Evolutionary conservation across 2,888 invertebrate genomes (phyloP).

Genomic region (Digitonthophagus gazella): DNA sequence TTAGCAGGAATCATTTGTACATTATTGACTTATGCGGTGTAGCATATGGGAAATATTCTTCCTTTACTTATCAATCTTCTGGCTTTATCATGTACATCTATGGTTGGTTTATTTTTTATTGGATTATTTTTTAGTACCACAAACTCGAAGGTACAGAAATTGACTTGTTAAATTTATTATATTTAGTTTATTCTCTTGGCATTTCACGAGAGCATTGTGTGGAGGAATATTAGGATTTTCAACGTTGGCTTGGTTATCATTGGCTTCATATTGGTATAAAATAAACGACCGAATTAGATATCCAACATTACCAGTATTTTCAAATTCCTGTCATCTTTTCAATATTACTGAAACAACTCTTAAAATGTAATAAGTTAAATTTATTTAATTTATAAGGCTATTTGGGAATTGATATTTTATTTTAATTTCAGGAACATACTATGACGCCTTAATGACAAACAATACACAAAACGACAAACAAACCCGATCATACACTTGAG

Average conservation of each 20-base stretch:
- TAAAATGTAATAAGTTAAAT: background rate
- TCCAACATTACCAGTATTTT: constrained; percentile 41
- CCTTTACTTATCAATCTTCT: constrained; percentile 62
- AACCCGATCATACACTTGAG: no score
- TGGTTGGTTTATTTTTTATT: constrained; percentile 64
- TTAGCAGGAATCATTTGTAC: background rate
- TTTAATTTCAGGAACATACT: no score
- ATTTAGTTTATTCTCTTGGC: background rate
- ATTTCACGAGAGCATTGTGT: constrained; percentile 46
- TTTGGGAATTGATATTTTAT: no score
- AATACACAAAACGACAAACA: no score
- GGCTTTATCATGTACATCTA: constrained; percentile 63
- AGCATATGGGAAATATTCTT: constrained; percentile 53
- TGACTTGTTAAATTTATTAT: background rate
- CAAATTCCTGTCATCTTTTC: constrained; percentile 29
- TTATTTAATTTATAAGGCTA: no score
- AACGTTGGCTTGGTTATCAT: constrained; percentile 37
- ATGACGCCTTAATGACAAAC: no score
- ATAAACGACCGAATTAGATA: constrained; percentile 32
- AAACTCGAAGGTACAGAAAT: constrained; percentile 55
- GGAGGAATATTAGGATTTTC: constrained; percentile 26
- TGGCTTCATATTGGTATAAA: constrained; percentile 40
- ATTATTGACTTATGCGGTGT: background rate
- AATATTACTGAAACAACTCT: constrained; percentile 1
- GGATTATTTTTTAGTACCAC: constrained; percentile 67